Percentiles rank a stretch among this genome's conserved stretches.
Evolutionary conservation across 2,797 vertebrate species (phyloP).

Genomic region (Typhlichthys eigenmanni): DNA sequence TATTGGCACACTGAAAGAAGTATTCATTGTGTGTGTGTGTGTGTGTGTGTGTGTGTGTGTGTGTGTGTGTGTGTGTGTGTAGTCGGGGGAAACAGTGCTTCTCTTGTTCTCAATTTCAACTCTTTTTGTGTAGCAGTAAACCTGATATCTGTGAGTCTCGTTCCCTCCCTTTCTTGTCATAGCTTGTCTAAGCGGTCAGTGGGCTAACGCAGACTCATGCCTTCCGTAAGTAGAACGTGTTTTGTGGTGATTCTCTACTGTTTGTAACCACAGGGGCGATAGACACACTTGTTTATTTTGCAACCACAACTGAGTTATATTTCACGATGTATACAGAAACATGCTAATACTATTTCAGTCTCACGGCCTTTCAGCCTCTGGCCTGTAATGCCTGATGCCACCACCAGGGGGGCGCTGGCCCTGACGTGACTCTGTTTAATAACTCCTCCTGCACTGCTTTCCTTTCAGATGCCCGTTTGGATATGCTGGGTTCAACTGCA

Average conservation of each 20-base stretch:
- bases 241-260: no score
- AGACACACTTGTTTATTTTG: neutral
- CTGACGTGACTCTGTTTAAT: no score
- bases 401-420: no score
- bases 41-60: no score
- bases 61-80: constrained; percentile 21
- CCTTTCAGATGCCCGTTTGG: constrained; percentile 76
- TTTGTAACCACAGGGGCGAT: no score
- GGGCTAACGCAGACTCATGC: constrained; percentile 35
- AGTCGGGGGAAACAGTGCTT: constrained; percentile 4
- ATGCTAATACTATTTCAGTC: no score
- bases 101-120: constrained; percentile 17
- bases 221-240: constrained; percentile 61
- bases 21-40: constrained; percentile 19
- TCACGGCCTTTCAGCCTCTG: no score
- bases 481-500: constrained; percentile 79
- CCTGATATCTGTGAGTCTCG: neutral
- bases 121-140: neutral
- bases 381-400: no score
- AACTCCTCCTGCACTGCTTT: neutral
- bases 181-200: constrained; percentile 75
- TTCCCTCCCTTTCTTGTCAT: constrained; percentile 20
- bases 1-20: constrained; percentile 1
- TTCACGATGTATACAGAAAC: no score
- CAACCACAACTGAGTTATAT: no score